Evolutionary conservation across 2,888 invertebrate genomes (phyloP).

Genomic region (Hypomecis punctinalis): DNA sequence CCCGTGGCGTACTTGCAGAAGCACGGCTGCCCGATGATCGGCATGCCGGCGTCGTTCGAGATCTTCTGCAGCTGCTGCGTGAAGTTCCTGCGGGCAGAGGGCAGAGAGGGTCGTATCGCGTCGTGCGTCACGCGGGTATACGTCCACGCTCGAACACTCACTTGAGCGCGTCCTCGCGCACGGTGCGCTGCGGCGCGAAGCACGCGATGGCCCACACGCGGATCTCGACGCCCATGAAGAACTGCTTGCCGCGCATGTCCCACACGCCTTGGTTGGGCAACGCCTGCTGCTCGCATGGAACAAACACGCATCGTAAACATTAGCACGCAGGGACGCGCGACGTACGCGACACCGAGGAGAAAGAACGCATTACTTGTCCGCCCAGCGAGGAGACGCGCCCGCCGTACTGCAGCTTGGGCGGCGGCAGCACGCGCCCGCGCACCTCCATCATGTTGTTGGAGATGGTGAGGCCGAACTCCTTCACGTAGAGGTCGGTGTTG

Average conservation of each 20-base stretch:
- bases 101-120: neutral
- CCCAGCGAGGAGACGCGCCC: conserved; percentile 96
- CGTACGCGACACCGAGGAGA: conserved; percentile 1
- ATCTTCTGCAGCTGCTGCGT: conserved; percentile 99
- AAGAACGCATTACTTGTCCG: conserved; percentile 86
- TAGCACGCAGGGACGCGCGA: neutral
- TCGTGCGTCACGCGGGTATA: no score
- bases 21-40: conserved; percentile 98
- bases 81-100: conserved; percentile 89
- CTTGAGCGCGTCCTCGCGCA: conserved; percentile 97
- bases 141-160: conserved; percentile 50
- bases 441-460: conserved; percentile 99
- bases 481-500: conserved; percentile 99
- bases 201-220: conserved; percentile 99
- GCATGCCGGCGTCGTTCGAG: conserved; percentile 99
- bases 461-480: conserved; percentile 99
- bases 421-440: conserved; percentile 98
- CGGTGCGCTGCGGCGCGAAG: conserved; percentile 99
- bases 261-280: conserved; percentile 99
- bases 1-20: conserved; percentile 99
- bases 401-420: conserved; percentile 99
- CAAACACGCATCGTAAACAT: conserved; percentile 24
- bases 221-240: conserved; percentile 99
- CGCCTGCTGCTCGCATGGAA: conserved; percentile 89
- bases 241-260: conserved; percentile 99